A percentile compares a stretch with the other conserved stretches of the same genome.
These are phyloP conservation scores for Orius laevigatus DNA, from an alignment of 1,140 invertebrate species.

Conservation along the genomic window DNA sequence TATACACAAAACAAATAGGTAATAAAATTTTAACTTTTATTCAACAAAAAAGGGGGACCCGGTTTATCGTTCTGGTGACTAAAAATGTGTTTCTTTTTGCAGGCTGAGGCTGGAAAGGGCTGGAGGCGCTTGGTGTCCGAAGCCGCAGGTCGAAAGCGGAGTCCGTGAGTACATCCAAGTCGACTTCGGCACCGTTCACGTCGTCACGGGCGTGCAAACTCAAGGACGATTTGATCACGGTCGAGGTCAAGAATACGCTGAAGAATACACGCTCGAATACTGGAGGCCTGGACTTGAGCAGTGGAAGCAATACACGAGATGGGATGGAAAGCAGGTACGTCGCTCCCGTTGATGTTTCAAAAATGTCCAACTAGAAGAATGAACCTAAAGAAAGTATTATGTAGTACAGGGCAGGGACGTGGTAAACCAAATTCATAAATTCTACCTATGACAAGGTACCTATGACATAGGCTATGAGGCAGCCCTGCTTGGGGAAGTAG, in stretches of 20 bases:
- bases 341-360: no score
- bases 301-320: constrained; percentile 22
- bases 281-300: constrained; percentile 56
- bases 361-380: no score
- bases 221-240: constrained; percentile 90
- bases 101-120: constrained; percentile 75
- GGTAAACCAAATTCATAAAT: no score
- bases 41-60: no score
- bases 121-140: constrained; percentile 93
- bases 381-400: no score
- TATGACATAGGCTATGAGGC: no score
- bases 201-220: constrained; percentile 67
- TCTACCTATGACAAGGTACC: no score
- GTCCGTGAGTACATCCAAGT: constrained; percentile 79
- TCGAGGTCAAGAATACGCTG: constrained; percentile 79
- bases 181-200: constrained; percentile 56
- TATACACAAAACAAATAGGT: no score
- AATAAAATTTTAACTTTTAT: no score
- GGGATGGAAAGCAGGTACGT: constrained; percentile 24
- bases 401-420: no score
- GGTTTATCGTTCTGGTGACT: no score
- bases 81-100: constrained; percentile 24
- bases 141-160: constrained; percentile 67
- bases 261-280: constrained; percentile 81
- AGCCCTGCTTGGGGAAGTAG: no score